phyloP scores from a whole-genome alignment of 2,113 vertebrate genomes.

The Eretmochelys imbricata region DNA sequence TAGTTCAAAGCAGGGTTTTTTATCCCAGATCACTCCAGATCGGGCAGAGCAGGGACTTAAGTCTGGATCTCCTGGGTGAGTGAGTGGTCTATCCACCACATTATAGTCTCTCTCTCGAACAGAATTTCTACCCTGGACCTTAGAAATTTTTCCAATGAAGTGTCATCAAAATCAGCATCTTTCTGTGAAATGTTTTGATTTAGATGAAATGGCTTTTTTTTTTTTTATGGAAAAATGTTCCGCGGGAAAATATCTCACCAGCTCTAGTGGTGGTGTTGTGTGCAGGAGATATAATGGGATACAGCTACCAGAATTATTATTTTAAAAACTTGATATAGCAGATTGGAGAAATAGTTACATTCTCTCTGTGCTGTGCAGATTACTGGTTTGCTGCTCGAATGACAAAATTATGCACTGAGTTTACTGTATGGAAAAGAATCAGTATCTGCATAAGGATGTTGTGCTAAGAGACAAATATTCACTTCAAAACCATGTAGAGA shows the following conservation, averaged over 20 bases:
- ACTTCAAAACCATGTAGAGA: conserved; percentile 35
- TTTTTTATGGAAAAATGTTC: background rate
- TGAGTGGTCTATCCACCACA: background rate
- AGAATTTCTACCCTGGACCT: background rate
- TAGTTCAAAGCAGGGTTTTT: background rate
- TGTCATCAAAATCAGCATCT: background rate
- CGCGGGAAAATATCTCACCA: conserved; percentile 17
- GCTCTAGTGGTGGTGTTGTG: background rate
- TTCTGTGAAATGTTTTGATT: background rate
- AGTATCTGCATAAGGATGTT: background rate
- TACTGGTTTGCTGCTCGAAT: conserved; percentile 37
- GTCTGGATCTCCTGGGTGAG: background rate
- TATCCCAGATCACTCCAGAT: background rate
- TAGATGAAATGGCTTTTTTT: background rate
- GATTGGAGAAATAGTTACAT: conserved; percentile 24
- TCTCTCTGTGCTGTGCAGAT: conserved; percentile 29
- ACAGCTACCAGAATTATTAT: conserved; percentile 58
- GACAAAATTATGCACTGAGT: conserved; percentile 22
- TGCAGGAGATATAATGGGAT: conserved; percentile 27
- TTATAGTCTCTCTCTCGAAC: background rate
- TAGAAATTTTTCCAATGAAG: background rate
- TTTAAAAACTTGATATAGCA: conserved; percentile 48
- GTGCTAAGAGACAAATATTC: background rate
- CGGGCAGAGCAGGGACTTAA: background rate
- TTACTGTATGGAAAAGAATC: background rate